Conservation (phyloP, 2,888 invertebrate genomes). For the Latrodectus elegans region DNA sequence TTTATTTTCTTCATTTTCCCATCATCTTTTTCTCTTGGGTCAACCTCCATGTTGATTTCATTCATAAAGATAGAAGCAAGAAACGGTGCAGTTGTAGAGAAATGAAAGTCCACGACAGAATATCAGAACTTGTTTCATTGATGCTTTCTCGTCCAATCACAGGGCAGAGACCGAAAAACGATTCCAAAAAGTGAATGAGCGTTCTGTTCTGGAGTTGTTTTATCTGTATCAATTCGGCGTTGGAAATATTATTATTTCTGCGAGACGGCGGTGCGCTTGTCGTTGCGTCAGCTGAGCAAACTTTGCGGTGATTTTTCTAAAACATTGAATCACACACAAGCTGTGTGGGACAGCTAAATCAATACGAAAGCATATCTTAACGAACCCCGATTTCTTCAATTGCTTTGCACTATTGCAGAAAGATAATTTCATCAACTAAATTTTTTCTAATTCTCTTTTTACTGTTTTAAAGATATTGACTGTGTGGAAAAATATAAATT, state of each 20-base stretch:
- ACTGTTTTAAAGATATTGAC: too few relatives aligned
- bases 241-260: not conserved
- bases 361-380: not conserved
- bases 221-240: not conserved
- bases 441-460: too few relatives aligned
- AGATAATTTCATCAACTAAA: too few relatives aligned
- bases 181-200: not conserved
- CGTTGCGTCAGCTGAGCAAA: slow-evolving; percentile 20
- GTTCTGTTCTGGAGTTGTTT: not conserved
- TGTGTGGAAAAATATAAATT: too few relatives aligned
- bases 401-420: too few relatives aligned
- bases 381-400: too few relatives aligned
- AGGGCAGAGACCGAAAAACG: not conserved
- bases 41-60: too few relatives aligned
- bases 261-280: slow-evolving; percentile 12
- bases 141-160: slow-evolving; percentile 1
- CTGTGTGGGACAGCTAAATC: slow-evolving; percentile 5
- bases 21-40: too few relatives aligned
- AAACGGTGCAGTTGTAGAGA: slow-evolving; percentile 5
- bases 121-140: not conserved
- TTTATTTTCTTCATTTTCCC: too few relatives aligned
- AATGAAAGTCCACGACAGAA: not conserved
- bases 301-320: slow-evolving; percentile 23
- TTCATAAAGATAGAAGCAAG: too few relatives aligned
- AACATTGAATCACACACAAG: slow-evolving; percentile 21